Percentiles rank a stretch among this genome's conserved stretches.
These are phyloP conservation scores for Aspiorhynchus laticeps DNA, from an alignment of 2,113 vertebrate species.

Conservation along the genomic window DNA sequence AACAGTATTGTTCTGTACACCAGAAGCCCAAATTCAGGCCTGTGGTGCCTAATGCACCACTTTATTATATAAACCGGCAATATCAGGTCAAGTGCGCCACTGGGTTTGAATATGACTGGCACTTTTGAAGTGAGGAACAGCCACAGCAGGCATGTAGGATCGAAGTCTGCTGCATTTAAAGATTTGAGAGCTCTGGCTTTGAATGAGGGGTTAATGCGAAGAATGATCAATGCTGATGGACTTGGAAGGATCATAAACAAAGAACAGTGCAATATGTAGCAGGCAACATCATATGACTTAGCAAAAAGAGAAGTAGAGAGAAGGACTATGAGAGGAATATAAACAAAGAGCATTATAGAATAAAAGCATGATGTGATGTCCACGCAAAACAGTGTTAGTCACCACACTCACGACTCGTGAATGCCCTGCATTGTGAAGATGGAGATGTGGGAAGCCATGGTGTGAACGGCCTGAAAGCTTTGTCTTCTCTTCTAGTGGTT, in stretches of 20 bases:
- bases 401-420: conserved; percentile 31
- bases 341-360: conserved; percentile 27
- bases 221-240: conserved; percentile 1
- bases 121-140: background rate
- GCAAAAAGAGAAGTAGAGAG: conserved; percentile 37
- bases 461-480: conserved; percentile 21
- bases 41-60: background rate
- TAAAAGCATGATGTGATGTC: conserved; percentile 39
- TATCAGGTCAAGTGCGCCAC: background rate
- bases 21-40: background rate
- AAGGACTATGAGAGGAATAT: conserved; percentile 33
- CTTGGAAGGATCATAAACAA: conserved; percentile 25
- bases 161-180: background rate
- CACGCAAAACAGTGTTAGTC: conserved; percentile 47
- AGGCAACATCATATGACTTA: background rate
- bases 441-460: conserved; percentile 30
- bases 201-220: background rate
- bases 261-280: conserved; percentile 53
- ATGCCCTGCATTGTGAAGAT: conserved; percentile 40
- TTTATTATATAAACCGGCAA: conserved; percentile 12
- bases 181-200: background rate
- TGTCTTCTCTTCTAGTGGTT: background rate
- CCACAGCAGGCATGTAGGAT: background rate
- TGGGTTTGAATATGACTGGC: background rate
- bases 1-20: background rate